phyloP scores from a whole-genome alignment of 2,888 invertebrate species.

The Azorinus chamasolen region DNA sequence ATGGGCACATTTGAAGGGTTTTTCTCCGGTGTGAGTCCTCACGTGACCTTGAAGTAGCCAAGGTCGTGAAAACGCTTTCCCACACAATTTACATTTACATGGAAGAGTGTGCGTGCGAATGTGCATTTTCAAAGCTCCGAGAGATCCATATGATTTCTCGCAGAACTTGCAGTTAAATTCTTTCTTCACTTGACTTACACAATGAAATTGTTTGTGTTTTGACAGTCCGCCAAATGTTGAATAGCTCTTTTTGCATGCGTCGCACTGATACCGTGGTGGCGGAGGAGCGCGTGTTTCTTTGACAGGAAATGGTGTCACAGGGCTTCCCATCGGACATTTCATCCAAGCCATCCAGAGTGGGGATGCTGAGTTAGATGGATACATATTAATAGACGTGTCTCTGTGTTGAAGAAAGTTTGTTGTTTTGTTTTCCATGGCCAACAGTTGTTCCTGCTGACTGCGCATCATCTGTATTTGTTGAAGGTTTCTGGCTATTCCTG shows the following conservation, averaged over 20 bases:
- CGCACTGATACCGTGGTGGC: constrained; percentile 91
- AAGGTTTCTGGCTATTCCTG: constrained; percentile 6
- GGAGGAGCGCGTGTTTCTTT: constrained; percentile 58
- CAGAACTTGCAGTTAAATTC: constrained; percentile 98
- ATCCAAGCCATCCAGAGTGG: constrained; percentile 57
- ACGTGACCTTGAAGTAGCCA: constrained; percentile 99
- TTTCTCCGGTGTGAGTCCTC: constrained; percentile 98
- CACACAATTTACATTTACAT: constrained; percentile 98
- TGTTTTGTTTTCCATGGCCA: constrained; percentile 31
- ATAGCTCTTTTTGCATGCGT: constrained; percentile 97
- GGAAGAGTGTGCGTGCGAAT: constrained; percentile 99
- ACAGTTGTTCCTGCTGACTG: constrained; percentile 50
- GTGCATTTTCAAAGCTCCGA: constrained; percentile 99
- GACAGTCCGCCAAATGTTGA: constrained; percentile 97
- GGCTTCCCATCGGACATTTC: constrained; percentile 34
- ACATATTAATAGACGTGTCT: neutral
- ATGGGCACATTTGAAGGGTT: constrained; percentile 98
- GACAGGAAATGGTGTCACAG: constrained; percentile 45
- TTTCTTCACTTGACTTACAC: constrained; percentile 94
- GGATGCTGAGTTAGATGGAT: neutral
- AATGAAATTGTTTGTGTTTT: constrained; percentile 98
- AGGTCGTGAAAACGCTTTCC: constrained; percentile 98
- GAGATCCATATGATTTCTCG: constrained; percentile 97
- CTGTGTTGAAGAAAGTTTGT: constrained; percentile 16
- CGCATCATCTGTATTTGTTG: constrained; percentile 48